phyloP scores from a whole-genome alignment of 2,888 invertebrate species.

The Habrosyne pyritoides region DNA sequence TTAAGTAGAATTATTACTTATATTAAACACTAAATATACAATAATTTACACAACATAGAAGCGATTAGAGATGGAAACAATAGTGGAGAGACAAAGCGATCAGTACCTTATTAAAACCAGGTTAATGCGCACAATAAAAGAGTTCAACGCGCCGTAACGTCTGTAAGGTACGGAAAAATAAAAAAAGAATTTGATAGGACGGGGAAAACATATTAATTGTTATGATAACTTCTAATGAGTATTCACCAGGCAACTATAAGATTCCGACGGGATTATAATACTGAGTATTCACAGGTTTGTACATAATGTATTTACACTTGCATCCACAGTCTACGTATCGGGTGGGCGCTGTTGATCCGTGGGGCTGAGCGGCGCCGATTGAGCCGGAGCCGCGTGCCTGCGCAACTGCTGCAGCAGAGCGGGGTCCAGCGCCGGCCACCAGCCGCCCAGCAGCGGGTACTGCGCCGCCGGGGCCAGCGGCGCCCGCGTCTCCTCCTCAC shows the following conservation, averaged over 20 bases:
- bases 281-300: constrained; percentile 55
- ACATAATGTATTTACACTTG: constrained; percentile 23
- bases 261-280: constrained; percentile 46
- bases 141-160: constrained; percentile 41
- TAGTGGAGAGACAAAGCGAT: constrained; percentile 14
- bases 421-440: constrained; percentile 80
- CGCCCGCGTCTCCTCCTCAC: constrained; percentile 52
- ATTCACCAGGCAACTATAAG: constrained; percentile 50
- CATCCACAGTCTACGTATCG: constrained; percentile 59
- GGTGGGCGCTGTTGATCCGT: constrained; percentile 68
- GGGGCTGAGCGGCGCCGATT: constrained; percentile 57
- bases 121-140: constrained; percentile 22
- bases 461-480: constrained; percentile 66
- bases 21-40: constrained; percentile 40
- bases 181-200: constrained; percentile 5
- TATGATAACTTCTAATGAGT: constrained; percentile 20
- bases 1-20: constrained; percentile 41
- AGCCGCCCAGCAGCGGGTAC: constrained; percentile 74
- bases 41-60: constrained; percentile 24
- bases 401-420: constrained; percentile 78
- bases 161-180: background rate
- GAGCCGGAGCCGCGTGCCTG: constrained; percentile 54
- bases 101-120: constrained; percentile 19
- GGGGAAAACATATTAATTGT: background rate
- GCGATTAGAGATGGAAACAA: constrained; percentile 10